A percentile compares a stretch with the other conserved stretches of the same genome.
Conservation (phyloP, 2,888 invertebrate genomes). For the Eupithecia subfuscata region DNA sequence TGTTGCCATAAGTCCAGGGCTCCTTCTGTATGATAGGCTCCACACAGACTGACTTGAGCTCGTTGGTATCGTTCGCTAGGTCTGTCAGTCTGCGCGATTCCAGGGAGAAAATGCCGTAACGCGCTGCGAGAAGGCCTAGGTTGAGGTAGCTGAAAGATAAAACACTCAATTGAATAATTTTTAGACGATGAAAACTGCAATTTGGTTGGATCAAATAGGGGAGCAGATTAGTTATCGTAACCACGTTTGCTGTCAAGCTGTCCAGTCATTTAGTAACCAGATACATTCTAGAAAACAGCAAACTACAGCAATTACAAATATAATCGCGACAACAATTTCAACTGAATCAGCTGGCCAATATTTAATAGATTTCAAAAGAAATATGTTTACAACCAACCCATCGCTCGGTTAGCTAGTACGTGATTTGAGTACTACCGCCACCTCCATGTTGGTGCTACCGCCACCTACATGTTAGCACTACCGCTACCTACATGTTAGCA, state of each 20-base stretch:
- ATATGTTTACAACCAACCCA: conserved; percentile 25
- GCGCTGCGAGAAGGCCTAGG: conserved; percentile 95
- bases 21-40: conserved; percentile 89
- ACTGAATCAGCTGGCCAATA: too few relatives aligned
- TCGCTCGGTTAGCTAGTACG: conserved; percentile 74
- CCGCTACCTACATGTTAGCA: too few relatives aligned
- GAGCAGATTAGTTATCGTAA: too few relatives aligned
- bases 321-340: too few relatives aligned
- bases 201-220: too few relatives aligned
- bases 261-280: too few relatives aligned
- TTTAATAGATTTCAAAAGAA: too few relatives aligned
- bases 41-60: conserved; percentile 88
- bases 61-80: conserved; percentile 57
- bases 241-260: too few relatives aligned
- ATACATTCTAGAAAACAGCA: too few relatives aligned
- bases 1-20: conserved; percentile 90
- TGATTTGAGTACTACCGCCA: conserved; percentile 90
- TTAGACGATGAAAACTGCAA: too few relatives aligned
- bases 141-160: conserved; percentile 91
- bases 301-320: too few relatives aligned
- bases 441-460: conserved; percentile 82
- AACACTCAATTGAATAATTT: neutral
- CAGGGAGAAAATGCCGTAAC: conserved; percentile 88
- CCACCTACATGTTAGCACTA: too few relatives aligned
- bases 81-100: conserved; percentile 65